Percentiles rank a stretch among this genome's conserved stretches.
These are phyloP conservation scores for Chymomyza fuscimana DNA, from an alignment of 2,888 invertebrate genomes.

Conservation along the genomic window DNA sequence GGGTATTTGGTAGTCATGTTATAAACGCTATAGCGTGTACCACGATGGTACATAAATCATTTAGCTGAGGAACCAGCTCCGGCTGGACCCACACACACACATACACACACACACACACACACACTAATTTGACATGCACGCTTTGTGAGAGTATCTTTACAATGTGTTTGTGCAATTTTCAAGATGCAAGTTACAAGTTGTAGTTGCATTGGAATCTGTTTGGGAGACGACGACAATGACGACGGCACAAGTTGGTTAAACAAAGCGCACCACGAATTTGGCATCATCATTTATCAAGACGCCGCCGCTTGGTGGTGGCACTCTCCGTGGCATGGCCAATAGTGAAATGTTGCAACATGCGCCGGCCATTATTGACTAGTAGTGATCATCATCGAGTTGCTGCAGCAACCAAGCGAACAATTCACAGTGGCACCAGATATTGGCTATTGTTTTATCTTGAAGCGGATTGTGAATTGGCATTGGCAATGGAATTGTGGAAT, in stretches of 20 bases:
- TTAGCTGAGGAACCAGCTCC: constrained; percentile 12
- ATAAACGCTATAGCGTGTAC: neutral
- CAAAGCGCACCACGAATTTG: constrained; percentile 69
- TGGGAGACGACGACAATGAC: neutral
- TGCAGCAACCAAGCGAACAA: no score
- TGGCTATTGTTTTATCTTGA: constrained; percentile 3
- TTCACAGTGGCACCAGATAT: neutral
- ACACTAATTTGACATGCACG: constrained; percentile 58
- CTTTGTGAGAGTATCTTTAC: neutral
- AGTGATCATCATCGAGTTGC: constrained; percentile 4
- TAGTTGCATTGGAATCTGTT: neutral
- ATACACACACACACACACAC: neutral
- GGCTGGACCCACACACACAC: neutral
- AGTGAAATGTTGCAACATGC: constrained; percentile 2
- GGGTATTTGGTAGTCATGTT: neutral
- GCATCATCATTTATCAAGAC: constrained; percentile 70
- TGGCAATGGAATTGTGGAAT: constrained; percentile 20
- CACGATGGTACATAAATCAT: constrained; percentile 48
- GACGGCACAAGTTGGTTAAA: constrained; percentile 26
- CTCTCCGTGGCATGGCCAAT: neutral
- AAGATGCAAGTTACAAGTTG: no score
- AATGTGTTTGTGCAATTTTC: neutral
- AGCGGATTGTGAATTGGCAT: neutral
- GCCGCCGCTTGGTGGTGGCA: neutral
- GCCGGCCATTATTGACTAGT: neutral